Conservation (phyloP, 2,113 vertebrate genomes). For the Vombatus ursinus region DNA sequence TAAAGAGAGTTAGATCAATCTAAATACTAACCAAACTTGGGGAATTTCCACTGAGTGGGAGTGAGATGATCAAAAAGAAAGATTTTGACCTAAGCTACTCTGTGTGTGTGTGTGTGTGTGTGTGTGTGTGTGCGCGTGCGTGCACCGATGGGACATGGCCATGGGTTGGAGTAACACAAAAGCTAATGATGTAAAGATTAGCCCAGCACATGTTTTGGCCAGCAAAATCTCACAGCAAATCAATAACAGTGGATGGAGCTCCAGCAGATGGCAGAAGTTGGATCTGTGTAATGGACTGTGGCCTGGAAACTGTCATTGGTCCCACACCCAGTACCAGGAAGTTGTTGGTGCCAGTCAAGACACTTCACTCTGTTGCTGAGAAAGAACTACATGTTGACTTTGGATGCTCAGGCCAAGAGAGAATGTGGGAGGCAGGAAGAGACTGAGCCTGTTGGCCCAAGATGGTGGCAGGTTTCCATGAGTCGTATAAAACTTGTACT, state of each 20-base stretch:
- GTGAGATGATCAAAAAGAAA: not conserved
- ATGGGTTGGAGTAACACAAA: not conserved
- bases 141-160: not conserved
- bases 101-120: not conserved
- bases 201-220: not conserved
- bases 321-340: not conserved
- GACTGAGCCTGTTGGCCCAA: not conserved
- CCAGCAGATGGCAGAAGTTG: not conserved
- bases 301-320: not conserved
- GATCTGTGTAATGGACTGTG: not conserved
- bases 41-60: not conserved
- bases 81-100: not conserved
- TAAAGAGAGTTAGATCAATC: not conserved
- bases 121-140: too few species aligned
- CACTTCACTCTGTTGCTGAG: not conserved
- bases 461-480: not conserved
- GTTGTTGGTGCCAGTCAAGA: not conserved
- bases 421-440: not conserved
- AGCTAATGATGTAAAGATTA: not conserved
- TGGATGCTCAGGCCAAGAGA: not conserved
- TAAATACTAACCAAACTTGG: not conserved
- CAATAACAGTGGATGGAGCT: not conserved
- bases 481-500: not conserved
- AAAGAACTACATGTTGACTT: not conserved
- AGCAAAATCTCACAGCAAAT: not conserved